Evolutionary conservation across 2,797 vertebrate species (phyloP).

Genomic region (Melanotaenia parkinsoni): DNA sequence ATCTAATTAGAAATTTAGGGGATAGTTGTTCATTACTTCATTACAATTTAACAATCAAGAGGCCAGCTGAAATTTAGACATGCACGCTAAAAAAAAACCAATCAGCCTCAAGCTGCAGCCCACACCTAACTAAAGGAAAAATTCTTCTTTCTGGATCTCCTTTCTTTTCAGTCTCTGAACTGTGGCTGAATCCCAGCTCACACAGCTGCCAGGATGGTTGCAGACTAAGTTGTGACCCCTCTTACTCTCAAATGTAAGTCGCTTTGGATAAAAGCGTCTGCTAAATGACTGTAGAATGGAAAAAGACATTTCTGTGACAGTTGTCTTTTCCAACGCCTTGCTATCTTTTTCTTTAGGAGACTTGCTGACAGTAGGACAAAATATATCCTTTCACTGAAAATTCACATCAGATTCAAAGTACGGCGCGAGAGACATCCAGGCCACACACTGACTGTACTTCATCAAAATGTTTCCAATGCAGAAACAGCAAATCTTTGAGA

Average conservation of each 20-base stretch:
- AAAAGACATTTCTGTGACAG: background rate
- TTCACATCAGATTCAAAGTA: conserved; percentile 8
- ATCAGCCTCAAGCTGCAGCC: background rate
- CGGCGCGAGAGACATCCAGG: background rate
- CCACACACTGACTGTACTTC: background rate
- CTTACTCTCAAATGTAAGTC: too few species aligned
- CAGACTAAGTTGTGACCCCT: background rate
- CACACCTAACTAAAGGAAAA: background rate
- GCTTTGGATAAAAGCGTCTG: too few species aligned
- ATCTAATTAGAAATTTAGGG: background rate
- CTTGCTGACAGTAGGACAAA: conserved; percentile 27
- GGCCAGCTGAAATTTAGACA: background rate
- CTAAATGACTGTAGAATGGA: too few species aligned
- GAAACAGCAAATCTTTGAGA: conserved; percentile 8
- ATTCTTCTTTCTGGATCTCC: background rate
- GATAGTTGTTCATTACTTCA: background rate
- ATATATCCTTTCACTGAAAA: conserved; percentile 1
- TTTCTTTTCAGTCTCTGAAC: background rate
- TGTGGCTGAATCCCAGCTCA: background rate
- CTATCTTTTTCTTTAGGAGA: conserved; percentile 13
- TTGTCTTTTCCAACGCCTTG: conserved; percentile 11
- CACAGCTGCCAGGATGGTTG: background rate
- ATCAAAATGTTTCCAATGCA: background rate
- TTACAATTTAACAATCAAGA: background rate
- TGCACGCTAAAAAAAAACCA: background rate